Evolutionary conservation across 2,888 invertebrate genomes (phyloP).

Genomic region (Lasioglossum leucozonium): DNA sequence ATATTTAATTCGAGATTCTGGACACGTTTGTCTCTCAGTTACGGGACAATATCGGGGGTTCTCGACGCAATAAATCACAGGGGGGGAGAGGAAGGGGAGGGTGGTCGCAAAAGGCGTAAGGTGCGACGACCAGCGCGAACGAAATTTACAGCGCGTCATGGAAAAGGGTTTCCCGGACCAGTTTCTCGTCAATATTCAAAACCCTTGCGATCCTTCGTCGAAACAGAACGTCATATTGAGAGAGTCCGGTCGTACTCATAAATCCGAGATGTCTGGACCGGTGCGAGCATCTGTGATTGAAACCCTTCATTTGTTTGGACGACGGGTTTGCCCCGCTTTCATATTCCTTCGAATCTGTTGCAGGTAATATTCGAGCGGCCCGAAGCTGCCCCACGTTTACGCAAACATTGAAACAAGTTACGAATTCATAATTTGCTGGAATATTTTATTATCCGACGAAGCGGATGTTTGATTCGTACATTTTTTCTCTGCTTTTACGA

Average conservation of each 20-base stretch:
- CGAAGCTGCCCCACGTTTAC: neutral
- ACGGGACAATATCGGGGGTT: neutral
- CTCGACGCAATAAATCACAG: conserved; percentile 49
- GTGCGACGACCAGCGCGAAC: conserved; percentile 1
- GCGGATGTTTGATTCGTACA: too few relatives aligned
- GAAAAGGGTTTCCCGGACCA: conserved; percentile 45
- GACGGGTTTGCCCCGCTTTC: neutral
- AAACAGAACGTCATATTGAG: neutral
- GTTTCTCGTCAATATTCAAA: conserved; percentile 41
- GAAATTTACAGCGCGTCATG: conserved; percentile 33
- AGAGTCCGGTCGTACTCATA: neutral
- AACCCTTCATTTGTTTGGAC: neutral
- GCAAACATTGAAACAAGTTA: neutral
- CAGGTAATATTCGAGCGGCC: neutral
- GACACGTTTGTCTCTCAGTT: conserved; percentile 40
- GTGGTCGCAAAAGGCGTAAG: conserved; percentile 26
- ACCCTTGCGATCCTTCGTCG: neutral
- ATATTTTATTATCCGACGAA: too few relatives aligned
- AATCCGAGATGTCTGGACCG: neutral
- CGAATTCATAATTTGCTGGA: neutral
- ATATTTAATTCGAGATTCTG: conserved; percentile 30
- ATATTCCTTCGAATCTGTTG: neutral
- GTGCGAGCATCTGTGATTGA: neutral
- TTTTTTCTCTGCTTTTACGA: too few relatives aligned
- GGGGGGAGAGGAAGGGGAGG: too few relatives aligned